Evolutionary conservation across 30 jellyfish, hydroid and myxozoan genomes (phyloP).

Genomic region (Pelagia noctiluca): DNA sequence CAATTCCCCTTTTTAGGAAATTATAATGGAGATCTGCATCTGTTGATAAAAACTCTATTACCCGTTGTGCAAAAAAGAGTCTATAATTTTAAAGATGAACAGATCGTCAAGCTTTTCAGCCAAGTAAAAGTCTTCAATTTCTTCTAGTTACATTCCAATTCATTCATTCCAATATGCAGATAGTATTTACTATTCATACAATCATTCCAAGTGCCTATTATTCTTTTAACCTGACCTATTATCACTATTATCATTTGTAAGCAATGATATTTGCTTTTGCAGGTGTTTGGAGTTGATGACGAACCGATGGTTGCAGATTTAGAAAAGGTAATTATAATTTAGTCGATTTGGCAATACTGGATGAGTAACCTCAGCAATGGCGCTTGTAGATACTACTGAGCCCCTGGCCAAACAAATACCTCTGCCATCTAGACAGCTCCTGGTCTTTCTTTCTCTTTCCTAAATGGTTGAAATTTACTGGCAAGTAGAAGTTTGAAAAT

Average conservation of each 20-base stretch:
- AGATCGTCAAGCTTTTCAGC: slow-evolving; percentile 74
- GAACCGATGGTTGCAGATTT: slow-evolving; percentile 63
- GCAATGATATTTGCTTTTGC: too few species aligned
- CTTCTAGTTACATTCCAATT: neutral
- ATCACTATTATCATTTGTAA: neutral
- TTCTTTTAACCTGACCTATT: neutral
- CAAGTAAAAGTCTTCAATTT: slow-evolving; percentile 56
- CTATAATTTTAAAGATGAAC: slow-evolving; percentile 88
- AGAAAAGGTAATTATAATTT: slow-evolving; percentile 77
- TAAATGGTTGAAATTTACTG: too few species aligned
- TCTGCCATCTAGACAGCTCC: too few species aligned
- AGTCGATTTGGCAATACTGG: too few species aligned
- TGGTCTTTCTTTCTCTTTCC: too few species aligned
- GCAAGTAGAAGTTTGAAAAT: too few species aligned
- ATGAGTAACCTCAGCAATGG: too few species aligned
- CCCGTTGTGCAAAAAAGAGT: slow-evolving; percentile 88
- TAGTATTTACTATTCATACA: too few species aligned
- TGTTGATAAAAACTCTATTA: slow-evolving; percentile 68
- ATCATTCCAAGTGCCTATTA: too few species aligned
- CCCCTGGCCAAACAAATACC: too few species aligned
- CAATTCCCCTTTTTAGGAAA: slow-evolving; percentile 30
- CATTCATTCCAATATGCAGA: neutral
- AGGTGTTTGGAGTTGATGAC: slow-evolving; percentile 57
- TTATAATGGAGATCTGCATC: slow-evolving; percentile 71
- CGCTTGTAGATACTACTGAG: too few species aligned